Evolutionary conservation across 2,113 vertebrate genomes (phyloP), one percentile per base, ranked within the genome.

Genomic region (Capreolus pygargus): DNA sequence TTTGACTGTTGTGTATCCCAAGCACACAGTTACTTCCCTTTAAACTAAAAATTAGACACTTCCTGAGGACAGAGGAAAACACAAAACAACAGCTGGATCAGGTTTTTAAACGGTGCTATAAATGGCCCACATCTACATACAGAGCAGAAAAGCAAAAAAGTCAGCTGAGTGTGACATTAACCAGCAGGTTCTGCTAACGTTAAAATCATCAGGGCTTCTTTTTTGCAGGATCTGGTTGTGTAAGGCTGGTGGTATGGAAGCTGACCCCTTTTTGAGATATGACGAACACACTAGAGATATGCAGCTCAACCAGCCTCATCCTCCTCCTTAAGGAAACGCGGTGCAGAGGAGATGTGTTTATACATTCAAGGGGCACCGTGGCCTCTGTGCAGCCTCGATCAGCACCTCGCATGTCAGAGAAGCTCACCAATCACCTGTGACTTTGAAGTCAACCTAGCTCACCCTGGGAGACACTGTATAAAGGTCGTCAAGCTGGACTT

Each of bases 21-120:
- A 93, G 45, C 19, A 92, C 47, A 94, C 14, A 11, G 27, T 45
- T 58, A 82, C n/a, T 86, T 96, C 58, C 57, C 55, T 91, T 86
- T 70, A 96, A 28, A 50, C 36, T 30, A 74, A 82, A 74, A 95
- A 79, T 21, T 27, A 61, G 30, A 79, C 14, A 9, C 43, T 79
- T 91, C 55, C 82, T 27, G 45, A 79, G 58, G 85, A 86, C 4
- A 60, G 74, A 70, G 74, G 27, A 88, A 28, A 94, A 84, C 39
- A 97, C 43, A 91, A 67, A 92, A 96, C 52, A 47, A 70, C 54
- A 96, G 70, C 84, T 85, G 87, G 58, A 78, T 92, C 85, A 94
- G 55, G 76, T 60, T 89, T 89, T 55, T 39, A 86, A 91, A 83
- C 13, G 67, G 52, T 67, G 39, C 11, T 82, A 82, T 74, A 89